These are phyloP conservation scores for Caenorhabditis virilis DNA, from an alignment of 2,888 invertebrate genomes.

Conservation along the genomic window DNA sequence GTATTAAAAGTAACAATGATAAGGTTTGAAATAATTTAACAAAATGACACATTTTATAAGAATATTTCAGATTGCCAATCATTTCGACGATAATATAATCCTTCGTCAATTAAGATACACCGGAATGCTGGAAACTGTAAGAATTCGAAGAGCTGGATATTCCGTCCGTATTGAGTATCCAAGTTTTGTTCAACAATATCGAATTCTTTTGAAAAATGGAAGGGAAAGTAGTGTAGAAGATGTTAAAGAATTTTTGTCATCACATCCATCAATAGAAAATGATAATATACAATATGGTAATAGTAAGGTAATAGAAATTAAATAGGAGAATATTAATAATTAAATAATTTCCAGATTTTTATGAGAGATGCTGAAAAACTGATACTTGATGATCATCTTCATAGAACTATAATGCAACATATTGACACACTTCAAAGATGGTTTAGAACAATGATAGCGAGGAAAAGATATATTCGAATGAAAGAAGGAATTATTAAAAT, in stretches of 20 bases:
- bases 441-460: conserved; percentile 82
- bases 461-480: conserved; percentile 80
- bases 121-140: conserved; percentile 93
- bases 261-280: conserved; percentile 81
- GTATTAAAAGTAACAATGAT: conserved; percentile 92
- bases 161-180: conserved; percentile 90
- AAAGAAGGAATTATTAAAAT: conserved; percentile 79
- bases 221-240: conserved; percentile 83
- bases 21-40: conserved; percentile 73
- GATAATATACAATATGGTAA: conserved; percentile 88
- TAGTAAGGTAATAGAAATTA: too few species aligned
- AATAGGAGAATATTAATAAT: not conserved
- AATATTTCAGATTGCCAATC: conserved; percentile 78
- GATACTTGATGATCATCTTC: conserved; percentile 86
- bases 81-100: conserved; percentile 90
- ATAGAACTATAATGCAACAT: conserved; percentile 89
- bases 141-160: conserved; percentile 91
- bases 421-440: conserved; percentile 89
- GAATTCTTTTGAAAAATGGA: conserved; percentile 87
- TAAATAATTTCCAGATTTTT: conserved; percentile 74
- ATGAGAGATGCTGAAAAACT: conserved; percentile 91
- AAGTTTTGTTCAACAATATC: conserved; percentile 89
- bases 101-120: conserved; percentile 89
- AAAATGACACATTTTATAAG: conserved; percentile 15
- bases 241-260: conserved; percentile 81